Evolutionary conservation across 2,888 invertebrate genomes (phyloP).

Genomic region (Calliphora vomitoria): DNA sequence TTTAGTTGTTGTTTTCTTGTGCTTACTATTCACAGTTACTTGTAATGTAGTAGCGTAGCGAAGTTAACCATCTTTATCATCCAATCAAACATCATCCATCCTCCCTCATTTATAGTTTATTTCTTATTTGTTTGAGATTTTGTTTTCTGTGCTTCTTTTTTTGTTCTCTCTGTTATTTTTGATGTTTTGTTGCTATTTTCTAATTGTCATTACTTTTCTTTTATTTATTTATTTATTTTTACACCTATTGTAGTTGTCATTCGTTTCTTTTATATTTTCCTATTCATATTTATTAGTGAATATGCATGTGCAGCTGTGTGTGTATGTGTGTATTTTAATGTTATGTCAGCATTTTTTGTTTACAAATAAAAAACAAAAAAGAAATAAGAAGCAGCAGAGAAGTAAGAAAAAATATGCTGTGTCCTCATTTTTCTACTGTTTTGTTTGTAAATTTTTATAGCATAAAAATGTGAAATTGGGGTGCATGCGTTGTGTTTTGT

Average conservation of each 20-base stretch:
- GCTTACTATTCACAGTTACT: conserved; percentile 23
- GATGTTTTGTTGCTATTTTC: conserved; percentile 11
- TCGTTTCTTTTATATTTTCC: conserved; percentile 5
- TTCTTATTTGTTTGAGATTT: conserved; percentile 25
- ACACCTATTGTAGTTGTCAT: neutral
- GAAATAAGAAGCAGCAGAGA: neutral
- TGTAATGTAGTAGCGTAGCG: conserved; percentile 8
- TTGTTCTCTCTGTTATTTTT: neutral
- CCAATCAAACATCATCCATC: neutral
- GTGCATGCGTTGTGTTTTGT: neutral
- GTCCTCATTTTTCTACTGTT: conserved; percentile 44
- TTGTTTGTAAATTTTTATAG: conserved; percentile 24
- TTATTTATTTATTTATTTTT: neutral
- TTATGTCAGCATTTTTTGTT: conserved; percentile 70
- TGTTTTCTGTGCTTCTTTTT: neutral
- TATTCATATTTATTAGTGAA: conserved; percentile 9
- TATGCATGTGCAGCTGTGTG: neutral
- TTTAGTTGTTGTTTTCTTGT: conserved; percentile 1
- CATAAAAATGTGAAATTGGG: conserved; percentile 9
- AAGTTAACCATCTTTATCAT: too few species aligned
- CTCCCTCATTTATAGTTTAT: conserved; percentile 31
- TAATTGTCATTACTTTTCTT: conserved; percentile 31
- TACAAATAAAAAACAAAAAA: conserved; percentile 61
- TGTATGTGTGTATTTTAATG: conserved; percentile 28
- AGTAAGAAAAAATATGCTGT: conserved; percentile 52